Percentiles rank a stretch among this genome's conserved stretches.
Conservation (phyloP, 2,888 invertebrate genomes). For the Conchocele bisecta region DNA sequence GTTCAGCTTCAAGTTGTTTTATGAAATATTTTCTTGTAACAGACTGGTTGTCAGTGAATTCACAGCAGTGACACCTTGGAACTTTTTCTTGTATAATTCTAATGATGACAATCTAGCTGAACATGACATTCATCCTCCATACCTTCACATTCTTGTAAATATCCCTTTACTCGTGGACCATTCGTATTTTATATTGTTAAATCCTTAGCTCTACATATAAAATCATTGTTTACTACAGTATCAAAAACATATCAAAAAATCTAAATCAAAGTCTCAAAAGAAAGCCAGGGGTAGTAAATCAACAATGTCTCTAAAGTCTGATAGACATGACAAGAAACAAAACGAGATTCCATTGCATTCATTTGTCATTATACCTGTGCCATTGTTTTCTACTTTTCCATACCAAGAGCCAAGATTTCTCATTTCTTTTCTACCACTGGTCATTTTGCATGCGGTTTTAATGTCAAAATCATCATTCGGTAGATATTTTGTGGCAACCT, state of each 20-base stretch:
- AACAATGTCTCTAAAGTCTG: neutral
- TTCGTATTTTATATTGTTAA: slow-evolving; percentile 84
- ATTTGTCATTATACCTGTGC: slow-evolving; percentile 87
- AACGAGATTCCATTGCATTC: slow-evolving; percentile 1
- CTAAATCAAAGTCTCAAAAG: too few species aligned
- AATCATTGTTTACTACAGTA: neutral
- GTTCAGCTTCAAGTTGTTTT: too few species aligned
- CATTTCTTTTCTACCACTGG: slow-evolving; percentile 91
- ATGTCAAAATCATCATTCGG: neutral
- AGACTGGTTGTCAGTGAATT: slow-evolving; percentile 5
- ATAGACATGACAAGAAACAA: neutral
- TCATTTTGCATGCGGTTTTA: slow-evolving; percentile 62
- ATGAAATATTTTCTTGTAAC: slow-evolving; percentile 6
- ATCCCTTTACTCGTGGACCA: slow-evolving; percentile 92
- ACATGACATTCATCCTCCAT: slow-evolving; percentile 94
- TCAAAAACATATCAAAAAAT: too few species aligned
- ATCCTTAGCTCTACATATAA: neutral
- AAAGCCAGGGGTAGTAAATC: neutral
- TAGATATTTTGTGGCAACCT: slow-evolving; percentile 60
- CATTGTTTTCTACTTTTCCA: slow-evolving; percentile 91
- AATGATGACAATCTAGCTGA: slow-evolving; percentile 89
- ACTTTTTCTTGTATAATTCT: slow-evolving; percentile 93
- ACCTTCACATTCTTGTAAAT: slow-evolving; percentile 90
- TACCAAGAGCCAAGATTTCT: slow-evolving; percentile 97
- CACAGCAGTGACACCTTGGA: slow-evolving; percentile 92